Evolutionary conservation across 2,888 invertebrate species (phyloP), one percentile per base, ranked within the genome.

Genomic region (Pasiphila rectangulata): DNA sequence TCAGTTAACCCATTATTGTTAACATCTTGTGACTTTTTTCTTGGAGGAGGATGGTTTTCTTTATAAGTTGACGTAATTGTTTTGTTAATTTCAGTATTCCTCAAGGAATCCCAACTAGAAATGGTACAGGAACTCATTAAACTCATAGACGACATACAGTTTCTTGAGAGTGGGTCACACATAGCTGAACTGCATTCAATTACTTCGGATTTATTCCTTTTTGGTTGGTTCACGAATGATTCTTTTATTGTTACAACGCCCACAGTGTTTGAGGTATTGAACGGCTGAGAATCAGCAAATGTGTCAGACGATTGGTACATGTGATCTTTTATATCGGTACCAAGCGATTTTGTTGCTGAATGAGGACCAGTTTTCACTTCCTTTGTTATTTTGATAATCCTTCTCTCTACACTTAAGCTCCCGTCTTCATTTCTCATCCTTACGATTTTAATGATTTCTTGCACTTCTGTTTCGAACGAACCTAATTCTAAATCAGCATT

Each of bases 371-470:
- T 32, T 32, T 32, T 32, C 0, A 58, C 47, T 56, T 72, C 69
- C 35, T 53, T 70, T 49, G 58, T 64, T 4, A 67, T 63, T 52
- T 54, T 70, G 6, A 71, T 56, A 2, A 67, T 57, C 49, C 64
- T 71, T 47, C 56, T 72, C 39, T 67, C 64, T 47, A 72, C 70
- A 19, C 37, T 60, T 1, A 73, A 46, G 0, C 69, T 63, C 2
- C 74, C 76, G 38, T 76, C 72, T 42, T 66, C 59, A 25, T 69
- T 69, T 56, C 54, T 64, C 1, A 57, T 56, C 46, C 70, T 62
- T 4, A 66, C 38, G 12, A 71, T 63, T 61, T 66, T 69, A 1
- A 61, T 67, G 3, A 70, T 67, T 61, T 70, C 59, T 54, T 72
- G 58, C 12, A 68, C 53, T 41, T 75, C 71, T 2, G 63, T 66